phyloP scores from a whole-genome alignment of 2,113 vertebrate genomes.

The Ailurus styani region DNA sequence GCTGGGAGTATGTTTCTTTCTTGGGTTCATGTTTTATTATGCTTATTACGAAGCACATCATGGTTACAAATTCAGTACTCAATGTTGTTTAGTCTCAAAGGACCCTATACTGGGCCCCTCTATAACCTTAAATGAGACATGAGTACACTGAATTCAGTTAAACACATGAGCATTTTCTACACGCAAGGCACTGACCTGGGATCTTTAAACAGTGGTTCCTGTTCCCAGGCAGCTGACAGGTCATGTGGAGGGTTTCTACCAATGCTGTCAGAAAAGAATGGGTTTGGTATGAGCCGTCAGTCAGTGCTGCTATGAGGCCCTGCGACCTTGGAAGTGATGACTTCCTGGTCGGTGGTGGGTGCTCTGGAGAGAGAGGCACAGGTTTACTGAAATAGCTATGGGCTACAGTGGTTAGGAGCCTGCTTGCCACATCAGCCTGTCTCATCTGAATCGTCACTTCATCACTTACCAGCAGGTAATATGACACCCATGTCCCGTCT shows the following conservation, averaged over 20 bases:
- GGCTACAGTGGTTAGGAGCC: not conserved
- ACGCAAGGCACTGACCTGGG: not conserved
- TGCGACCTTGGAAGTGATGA: not conserved
- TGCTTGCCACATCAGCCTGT: not conserved
- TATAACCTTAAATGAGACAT: not conserved
- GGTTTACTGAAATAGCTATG: not conserved
- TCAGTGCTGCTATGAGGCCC: not conserved
- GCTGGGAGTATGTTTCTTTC: not conserved
- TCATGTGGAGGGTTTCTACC: not conserved
- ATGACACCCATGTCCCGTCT: not conserved
- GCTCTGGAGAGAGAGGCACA: not conserved
- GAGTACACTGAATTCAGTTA: not conserved
- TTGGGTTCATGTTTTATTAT: not conserved
- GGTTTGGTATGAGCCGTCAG: not conserved
- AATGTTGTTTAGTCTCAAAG: not conserved
- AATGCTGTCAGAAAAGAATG: not conserved
- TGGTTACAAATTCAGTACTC: not conserved
- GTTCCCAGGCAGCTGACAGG: not conserved
- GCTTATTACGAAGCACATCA: not conserved
- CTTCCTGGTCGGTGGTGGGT: not conserved
- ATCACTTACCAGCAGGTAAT: not conserved
- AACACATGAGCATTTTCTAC: not conserved
- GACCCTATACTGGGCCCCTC: not conserved
- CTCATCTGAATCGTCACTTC: not conserved
- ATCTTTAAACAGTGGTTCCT: not conserved